These are phyloP conservation scores for Tricholauxania praeusta DNA, from an alignment of 2,888 invertebrate species.

Conservation along the genomic window DNA sequence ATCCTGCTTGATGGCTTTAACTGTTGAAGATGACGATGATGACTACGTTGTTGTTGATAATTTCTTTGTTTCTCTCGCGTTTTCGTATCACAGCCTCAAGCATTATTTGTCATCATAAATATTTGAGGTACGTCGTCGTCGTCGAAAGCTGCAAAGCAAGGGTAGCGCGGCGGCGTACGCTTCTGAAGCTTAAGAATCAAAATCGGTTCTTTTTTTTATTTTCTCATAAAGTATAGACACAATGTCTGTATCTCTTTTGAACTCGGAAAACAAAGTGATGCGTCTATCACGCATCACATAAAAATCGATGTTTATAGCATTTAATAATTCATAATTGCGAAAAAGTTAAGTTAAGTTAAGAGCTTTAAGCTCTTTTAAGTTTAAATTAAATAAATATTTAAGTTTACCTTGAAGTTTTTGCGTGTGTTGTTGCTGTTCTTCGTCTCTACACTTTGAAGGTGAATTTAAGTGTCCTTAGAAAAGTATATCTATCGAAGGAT, in stretches of 20 bases:
- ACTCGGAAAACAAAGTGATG: neutral
- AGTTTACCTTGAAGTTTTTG: slow-evolving; percentile 36
- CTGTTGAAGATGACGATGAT: slow-evolving; percentile 2
- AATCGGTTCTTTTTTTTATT: slow-evolving; percentile 57
- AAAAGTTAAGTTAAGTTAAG: slow-evolving; percentile 11
- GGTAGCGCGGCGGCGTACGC: slow-evolving; percentile 24
- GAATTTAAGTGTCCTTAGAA: slow-evolving; percentile 15
- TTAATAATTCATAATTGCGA: slow-evolving; percentile 52
- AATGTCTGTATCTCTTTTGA: slow-evolving; percentile 40
- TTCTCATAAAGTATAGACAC: neutral
- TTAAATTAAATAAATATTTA: slow-evolving; percentile 49
- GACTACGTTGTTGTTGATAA: slow-evolving; percentile 46
- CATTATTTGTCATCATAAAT: slow-evolving; percentile 61
- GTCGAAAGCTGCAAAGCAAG: slow-evolving; percentile 9
- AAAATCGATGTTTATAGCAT: slow-evolving; percentile 52
- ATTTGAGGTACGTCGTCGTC: slow-evolving; percentile 38
- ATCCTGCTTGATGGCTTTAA: neutral
- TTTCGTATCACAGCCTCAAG: slow-evolving; percentile 52
- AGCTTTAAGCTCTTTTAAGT: slow-evolving; percentile 39
- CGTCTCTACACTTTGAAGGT: neutral
- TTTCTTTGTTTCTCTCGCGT: slow-evolving; percentile 48
- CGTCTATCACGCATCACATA: slow-evolving; percentile 27
- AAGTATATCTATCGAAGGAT: slow-evolving; percentile 40
- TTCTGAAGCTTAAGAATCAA: slow-evolving; percentile 58
- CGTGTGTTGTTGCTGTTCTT: neutral